These are phyloP conservation scores for Cynopterus brachyotis DNA, from an alignment of 2,113 vertebrate genomes.

Conservation along the genomic window DNA sequence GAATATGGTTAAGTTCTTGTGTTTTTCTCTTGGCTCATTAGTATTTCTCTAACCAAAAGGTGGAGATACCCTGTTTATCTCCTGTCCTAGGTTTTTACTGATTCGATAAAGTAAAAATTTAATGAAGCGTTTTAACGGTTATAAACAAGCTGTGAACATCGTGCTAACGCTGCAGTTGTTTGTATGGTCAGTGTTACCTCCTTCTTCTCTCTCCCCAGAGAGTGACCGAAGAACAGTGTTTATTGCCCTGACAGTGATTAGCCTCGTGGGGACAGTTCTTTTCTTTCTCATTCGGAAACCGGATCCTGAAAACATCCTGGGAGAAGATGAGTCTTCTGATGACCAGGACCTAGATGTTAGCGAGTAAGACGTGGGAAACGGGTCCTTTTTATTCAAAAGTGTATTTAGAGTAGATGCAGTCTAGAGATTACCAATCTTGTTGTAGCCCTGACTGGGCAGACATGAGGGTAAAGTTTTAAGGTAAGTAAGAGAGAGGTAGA, in stretches of 20 bases:
- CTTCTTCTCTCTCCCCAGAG: conserved; percentile 84
- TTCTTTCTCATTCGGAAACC: conserved; percentile 96
- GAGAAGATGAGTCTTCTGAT: conserved; percentile 78
- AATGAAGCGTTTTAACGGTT: neutral
- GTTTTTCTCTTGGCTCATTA: neutral
- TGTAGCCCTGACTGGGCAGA: neutral
- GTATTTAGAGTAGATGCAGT: neutral
- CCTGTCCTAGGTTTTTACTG: neutral
- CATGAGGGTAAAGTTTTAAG: neutral
- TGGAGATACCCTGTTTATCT: neutral
- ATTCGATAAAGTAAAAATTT: neutral
- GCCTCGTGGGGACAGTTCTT: conserved; percentile 95
- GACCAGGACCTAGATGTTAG: conserved; percentile 78
- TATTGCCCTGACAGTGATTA: conserved; percentile 96
- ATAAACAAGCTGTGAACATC: neutral
- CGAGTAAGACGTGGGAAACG: conserved; percentile 77
- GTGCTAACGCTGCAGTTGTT: neutral
- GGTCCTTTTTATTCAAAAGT: neutral
- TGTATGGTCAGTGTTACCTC: neutral
- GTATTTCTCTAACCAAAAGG: neutral
- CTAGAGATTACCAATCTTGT: neutral
- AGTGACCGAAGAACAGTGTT: conserved; percentile 95
- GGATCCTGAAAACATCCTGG: conserved; percentile 81
- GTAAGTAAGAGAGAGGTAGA: neutral
- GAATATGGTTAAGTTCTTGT: neutral